A percentile compares a stretch with the other conserved stretches of the same genome.
Evolutionary conservation across 2,113 vertebrate genomes (phyloP).

Genomic region (Electrona antarctica): DNA sequence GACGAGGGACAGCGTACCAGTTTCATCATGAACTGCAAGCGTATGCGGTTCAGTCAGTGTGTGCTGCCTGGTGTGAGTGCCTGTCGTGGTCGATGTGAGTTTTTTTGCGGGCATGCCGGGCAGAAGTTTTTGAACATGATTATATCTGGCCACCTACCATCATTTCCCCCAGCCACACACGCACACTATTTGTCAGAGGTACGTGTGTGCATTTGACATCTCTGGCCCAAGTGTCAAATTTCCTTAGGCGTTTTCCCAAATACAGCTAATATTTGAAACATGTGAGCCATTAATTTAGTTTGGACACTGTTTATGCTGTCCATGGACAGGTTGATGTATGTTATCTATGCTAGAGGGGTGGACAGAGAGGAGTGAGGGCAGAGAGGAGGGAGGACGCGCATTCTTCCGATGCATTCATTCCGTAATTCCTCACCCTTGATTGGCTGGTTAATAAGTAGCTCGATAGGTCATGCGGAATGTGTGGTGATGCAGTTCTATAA

Average conservation of each 20-base stretch:
- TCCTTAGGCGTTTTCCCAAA: background rate
- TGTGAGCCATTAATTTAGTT: conserved; percentile 41
- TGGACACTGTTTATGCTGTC: conserved; percentile 59
- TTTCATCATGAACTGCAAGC: conserved; percentile 15
- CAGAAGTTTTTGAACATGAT: background rate
- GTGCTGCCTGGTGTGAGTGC: background rate
- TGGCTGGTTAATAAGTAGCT: conserved; percentile 51
- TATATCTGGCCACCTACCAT: background rate
- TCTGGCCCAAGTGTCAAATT: background rate
- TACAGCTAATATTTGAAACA: conserved; percentile 8
- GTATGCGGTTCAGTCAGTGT: background rate
- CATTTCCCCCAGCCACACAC: background rate
- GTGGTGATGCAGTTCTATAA: background rate
- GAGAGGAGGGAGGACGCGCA: conserved; percentile 19
- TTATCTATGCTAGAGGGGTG: conserved; percentile 40
- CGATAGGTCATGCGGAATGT: conserved; percentile 25
- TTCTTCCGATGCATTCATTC: conserved; percentile 50
- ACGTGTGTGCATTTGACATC: background rate
- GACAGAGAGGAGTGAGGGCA: conserved; percentile 45
- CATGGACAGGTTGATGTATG: conserved; percentile 52
- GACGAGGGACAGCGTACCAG: background rate
- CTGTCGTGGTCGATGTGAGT: background rate
- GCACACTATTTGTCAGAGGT: conserved; percentile 1
- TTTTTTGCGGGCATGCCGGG: background rate
- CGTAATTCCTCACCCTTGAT: conserved; percentile 38